These are phyloP conservation scores for Anthopleura sola DNA, from an alignment of 64 coral and sea anemone species.

Conservation along the genomic window DNA sequence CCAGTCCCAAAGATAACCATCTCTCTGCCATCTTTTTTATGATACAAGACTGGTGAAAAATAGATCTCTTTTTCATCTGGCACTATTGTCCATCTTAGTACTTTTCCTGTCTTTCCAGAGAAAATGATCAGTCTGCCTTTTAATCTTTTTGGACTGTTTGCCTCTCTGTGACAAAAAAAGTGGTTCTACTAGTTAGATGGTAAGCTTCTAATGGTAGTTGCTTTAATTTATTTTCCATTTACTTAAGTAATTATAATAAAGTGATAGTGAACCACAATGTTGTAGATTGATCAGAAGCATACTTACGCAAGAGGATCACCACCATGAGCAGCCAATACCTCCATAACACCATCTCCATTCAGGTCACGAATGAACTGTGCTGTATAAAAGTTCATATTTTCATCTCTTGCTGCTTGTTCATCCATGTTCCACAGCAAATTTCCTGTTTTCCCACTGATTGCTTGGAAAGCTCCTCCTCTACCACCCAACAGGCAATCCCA, in stretches of 20 bases:
- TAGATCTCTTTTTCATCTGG: constrained; percentile 92
- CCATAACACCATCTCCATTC: constrained; percentile 85
- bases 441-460: constrained; percentile 72
- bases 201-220: too few species aligned
- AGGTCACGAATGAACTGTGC: constrained; percentile 92
- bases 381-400: constrained; percentile 91
- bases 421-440: constrained; percentile 81
- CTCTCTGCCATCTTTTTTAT: constrained; percentile 76
- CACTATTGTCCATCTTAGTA: constrained; percentile 76
- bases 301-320: constrained; percentile 96
- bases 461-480: constrained; percentile 88
- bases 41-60: constrained; percentile 88
- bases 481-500: constrained; percentile 85
- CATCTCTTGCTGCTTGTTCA: constrained; percentile 62
- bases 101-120: constrained; percentile 85
- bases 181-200: too few species aligned
- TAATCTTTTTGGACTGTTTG: constrained; percentile 71
- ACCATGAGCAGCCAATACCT: constrained; percentile 87
- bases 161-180: constrained; percentile 46
- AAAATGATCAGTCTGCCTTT: constrained; percentile 82
- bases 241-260: too few species aligned
- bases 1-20: constrained; percentile 94
- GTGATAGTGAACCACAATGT: too few species aligned
- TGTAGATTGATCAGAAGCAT: background rate
- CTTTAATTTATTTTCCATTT: too few species aligned